Conservation (phyloP, 2,113 vertebrate genomes). For the Columba janthina region DNA sequence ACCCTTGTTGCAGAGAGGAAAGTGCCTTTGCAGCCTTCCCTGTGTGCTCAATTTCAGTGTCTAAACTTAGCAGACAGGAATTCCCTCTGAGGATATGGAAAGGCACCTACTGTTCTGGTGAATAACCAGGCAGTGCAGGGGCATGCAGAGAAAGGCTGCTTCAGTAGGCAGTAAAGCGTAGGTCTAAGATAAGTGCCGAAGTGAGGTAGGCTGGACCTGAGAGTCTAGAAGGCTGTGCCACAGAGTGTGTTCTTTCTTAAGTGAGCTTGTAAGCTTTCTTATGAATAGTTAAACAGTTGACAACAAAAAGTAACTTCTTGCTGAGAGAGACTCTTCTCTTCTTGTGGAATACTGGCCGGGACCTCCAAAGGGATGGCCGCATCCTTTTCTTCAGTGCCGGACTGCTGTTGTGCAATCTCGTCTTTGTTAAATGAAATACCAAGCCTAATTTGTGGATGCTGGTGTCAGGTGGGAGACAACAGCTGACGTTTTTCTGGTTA, state of each 20-base stretch:
- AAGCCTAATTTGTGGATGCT: background rate
- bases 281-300: background rate
- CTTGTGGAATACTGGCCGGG: background rate
- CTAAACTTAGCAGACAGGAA: slow-evolving; percentile 47
- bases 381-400: background rate
- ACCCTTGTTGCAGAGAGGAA: background rate
- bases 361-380: background rate
- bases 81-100: slow-evolving; percentile 21
- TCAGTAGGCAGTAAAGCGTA: background rate
- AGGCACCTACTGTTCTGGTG: slow-evolving; percentile 24
- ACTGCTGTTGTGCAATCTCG: background rate
- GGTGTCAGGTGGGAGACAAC: background rate
- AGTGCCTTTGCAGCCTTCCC: slow-evolving; percentile 29
- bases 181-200: background rate
- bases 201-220: background rate
- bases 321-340: background rate
- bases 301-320: background rate
- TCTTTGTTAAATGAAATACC: background rate
- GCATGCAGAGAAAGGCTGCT: background rate
- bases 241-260: background rate
- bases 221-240: background rate
- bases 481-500: background rate
- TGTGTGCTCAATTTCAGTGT: slow-evolving; percentile 21
- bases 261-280: background rate
- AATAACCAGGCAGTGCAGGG: accelerated